phyloP scores from a whole-genome alignment of 2,113 vertebrate genomes.

The Spermophilus dauricus region DNA sequence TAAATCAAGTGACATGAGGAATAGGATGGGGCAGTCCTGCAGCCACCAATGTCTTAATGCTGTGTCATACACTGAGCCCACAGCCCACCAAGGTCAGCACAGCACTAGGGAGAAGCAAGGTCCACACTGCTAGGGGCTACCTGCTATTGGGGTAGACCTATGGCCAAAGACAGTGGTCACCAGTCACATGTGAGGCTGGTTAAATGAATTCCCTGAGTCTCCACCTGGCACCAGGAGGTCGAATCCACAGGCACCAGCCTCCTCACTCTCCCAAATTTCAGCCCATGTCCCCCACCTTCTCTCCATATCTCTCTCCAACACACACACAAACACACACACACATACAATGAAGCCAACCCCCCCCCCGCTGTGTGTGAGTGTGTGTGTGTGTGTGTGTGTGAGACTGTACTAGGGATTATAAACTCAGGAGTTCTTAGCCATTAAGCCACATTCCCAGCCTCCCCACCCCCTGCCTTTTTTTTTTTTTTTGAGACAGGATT shows the following conservation, averaged over 20 bases:
- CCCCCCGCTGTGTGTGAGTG: neutral
- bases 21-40: neutral
- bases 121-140: neutral
- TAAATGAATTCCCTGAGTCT: neutral
- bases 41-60: neutral
- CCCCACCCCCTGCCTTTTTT: too few species aligned
- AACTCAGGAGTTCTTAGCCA: too few species aligned
- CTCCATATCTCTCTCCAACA: neutral
- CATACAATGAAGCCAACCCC: neutral
- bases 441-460: too few species aligned
- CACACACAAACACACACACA: neutral
- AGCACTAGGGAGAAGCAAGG: neutral
- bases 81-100: neutral
- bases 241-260: neutral
- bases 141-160: neutral
- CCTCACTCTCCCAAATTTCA: neutral
- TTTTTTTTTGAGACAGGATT: too few species aligned
- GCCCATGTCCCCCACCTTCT: neutral
- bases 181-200: neutral
- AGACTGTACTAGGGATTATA: too few species aligned
- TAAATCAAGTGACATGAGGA: neutral
- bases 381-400: too few species aligned
- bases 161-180: neutral
- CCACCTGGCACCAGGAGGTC: neutral
- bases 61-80: neutral